Percentiles rank a stretch among this genome's conserved stretches.
phyloP scores from a whole-genome alignment of 2,797 vertebrate genomes.

The Hipposideros larvatus region DNA sequence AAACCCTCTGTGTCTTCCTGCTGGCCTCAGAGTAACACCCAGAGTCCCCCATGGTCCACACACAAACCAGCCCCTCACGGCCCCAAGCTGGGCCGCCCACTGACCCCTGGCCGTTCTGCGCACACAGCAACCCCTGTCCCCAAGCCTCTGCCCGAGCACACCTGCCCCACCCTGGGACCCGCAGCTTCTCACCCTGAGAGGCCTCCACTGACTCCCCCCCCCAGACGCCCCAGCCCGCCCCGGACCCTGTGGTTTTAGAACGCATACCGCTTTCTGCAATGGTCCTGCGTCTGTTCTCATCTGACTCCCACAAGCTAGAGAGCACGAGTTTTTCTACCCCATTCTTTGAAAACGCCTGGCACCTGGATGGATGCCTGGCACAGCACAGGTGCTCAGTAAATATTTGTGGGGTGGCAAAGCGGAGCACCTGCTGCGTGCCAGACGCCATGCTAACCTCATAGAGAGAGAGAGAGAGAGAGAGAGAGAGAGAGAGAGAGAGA shows the following conservation, averaged over 20 bases:
- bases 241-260: neutral
- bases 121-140: neutral
- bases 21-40: too few relatives aligned
- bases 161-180: too few relatives aligned
- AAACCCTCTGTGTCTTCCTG: neutral
- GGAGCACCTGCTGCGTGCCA: neutral
- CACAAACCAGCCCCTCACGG: rapidly evolving
- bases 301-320: rapidly evolving
- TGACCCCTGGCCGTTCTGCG: rapidly evolving
- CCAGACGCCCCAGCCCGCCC: neutral
- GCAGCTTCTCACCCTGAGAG: neutral
- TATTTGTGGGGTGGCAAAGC: neutral
- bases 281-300: rapidly evolving
- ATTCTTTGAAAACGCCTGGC: rapidly evolving
- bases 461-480: too few relatives aligned
- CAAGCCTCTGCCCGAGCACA: neutral
- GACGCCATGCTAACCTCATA: rapidly evolving
- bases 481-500: too few relatives aligned
- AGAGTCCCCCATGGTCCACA: too few relatives aligned
- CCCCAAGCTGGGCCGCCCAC: too few relatives aligned
- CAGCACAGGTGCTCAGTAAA: neutral
- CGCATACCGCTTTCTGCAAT: rapidly evolving
- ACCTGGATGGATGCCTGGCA: rapidly evolving
- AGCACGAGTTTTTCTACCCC: too few relatives aligned
- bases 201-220: neutral